phyloP scores from a whole-genome alignment of 1,140 invertebrate genomes.

The Mesaphorura yosii region DNA sequence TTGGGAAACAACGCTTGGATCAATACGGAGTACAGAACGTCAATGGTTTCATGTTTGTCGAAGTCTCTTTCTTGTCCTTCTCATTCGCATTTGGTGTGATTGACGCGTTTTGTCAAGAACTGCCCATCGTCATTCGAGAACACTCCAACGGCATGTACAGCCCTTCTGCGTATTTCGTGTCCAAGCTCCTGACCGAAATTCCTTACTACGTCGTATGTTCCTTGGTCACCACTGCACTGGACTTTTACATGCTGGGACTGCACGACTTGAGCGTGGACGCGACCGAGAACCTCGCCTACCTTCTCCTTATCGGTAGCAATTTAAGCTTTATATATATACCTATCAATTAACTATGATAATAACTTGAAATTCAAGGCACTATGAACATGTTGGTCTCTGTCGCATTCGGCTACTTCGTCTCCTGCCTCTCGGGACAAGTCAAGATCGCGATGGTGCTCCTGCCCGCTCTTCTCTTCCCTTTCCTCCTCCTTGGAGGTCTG shows the following conservation, averaged over 20 bases:
- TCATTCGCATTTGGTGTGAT: not conserved
- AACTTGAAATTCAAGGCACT: not conserved
- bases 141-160: constrained; percentile 32
- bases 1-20: too few species aligned
- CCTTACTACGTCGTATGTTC: constrained; percentile 37
- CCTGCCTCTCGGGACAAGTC: not conserved
- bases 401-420: not conserved
- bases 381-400: not conserved
- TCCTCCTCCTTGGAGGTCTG: not conserved
- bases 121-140: constrained; percentile 31
- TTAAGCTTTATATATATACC: not conserved
- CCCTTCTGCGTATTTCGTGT: constrained; percentile 25
- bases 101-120: constrained; percentile 7
- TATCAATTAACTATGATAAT: not conserved
- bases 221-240: not conserved
- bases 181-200: constrained; percentile 36
- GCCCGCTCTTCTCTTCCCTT: not conserved
- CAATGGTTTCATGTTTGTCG: not conserved
- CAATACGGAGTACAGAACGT: too few species aligned
- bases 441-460: not conserved
- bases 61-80: not conserved
- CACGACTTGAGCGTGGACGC: too few species aligned
- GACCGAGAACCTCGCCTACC: too few species aligned
- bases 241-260: not conserved
- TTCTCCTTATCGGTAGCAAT: too few species aligned